phyloP scores from a whole-genome alignment of 2,113 vertebrate species.

The Scalopus aquaticus region DNA sequence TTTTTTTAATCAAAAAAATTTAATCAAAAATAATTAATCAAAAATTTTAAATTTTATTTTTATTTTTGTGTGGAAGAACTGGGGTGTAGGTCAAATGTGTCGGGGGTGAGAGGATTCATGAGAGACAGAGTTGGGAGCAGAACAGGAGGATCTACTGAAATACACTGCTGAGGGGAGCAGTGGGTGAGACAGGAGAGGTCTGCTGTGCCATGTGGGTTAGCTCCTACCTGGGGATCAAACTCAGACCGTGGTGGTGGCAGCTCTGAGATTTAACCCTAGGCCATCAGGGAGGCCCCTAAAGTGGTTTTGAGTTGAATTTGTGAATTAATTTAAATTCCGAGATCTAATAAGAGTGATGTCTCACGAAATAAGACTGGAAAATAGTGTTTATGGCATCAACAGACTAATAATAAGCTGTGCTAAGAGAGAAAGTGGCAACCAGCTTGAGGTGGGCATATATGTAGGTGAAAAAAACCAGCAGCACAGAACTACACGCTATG shows the following conservation, averaged over 20 bases:
- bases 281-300: too few species aligned
- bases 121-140: too few species aligned
- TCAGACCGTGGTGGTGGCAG: too few species aligned
- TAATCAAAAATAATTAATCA: slow-evolving; percentile 38
- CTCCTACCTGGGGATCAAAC: too few species aligned
- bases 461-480: neutral
- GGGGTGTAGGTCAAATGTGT: too few species aligned
- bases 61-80: too few species aligned
- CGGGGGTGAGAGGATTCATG: too few species aligned
- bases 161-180: too few species aligned
- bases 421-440: neutral
- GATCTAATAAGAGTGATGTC: neutral
- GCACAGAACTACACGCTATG: neutral
- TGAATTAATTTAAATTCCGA: neutral
- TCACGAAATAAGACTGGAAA: slow-evolving; percentile 4
- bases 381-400: neutral
- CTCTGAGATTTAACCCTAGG: too few species aligned
- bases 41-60: slow-evolving; percentile 1
- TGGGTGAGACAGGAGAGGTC: too few species aligned
- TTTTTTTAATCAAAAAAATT: slow-evolving; percentile 43
- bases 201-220: too few species aligned
- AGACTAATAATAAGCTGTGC: neutral
- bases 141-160: too few species aligned
- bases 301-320: slow-evolving; percentile 19
- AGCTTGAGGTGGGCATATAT: neutral